These are phyloP conservation scores for Apodemia zela DNA, from an alignment of 2,888 invertebrate genomes.

Conservation along the genomic window DNA sequence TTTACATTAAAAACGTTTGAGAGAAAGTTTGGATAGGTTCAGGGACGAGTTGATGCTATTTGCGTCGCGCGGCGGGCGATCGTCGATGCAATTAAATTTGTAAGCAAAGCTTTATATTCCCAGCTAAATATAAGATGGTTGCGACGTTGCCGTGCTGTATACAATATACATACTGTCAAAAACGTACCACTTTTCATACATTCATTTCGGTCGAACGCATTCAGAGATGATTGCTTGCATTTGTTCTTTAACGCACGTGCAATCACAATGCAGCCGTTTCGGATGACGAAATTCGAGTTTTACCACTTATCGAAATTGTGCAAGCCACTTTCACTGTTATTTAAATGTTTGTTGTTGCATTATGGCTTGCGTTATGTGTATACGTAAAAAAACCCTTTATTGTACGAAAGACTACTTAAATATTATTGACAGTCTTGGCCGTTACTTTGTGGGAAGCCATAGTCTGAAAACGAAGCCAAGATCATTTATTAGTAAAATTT, in stretches of 20 bases:
- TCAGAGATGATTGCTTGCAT: constrained; percentile 35
- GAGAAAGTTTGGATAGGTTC: constrained; percentile 76
- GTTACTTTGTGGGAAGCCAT: neutral
- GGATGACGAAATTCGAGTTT: constrained; percentile 28
- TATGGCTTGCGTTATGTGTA: constrained; percentile 5
- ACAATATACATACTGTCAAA: constrained; percentile 32
- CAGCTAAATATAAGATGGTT: constrained; percentile 61
- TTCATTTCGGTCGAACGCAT: constrained; percentile 37
- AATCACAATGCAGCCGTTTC: constrained; percentile 29
- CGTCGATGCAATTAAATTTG: constrained; percentile 77
- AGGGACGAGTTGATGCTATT: constrained; percentile 73
- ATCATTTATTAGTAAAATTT: no score
- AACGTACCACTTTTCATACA: constrained; percentile 40
- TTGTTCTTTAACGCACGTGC: constrained; percentile 34
- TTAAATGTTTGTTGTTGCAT: constrained; percentile 21
- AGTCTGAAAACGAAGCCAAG: neutral
- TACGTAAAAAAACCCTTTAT: neutral
- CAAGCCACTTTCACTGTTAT: constrained; percentile 30
- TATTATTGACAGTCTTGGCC: neutral
- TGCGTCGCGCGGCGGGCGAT: constrained; percentile 72
- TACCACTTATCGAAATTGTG: constrained; percentile 29
- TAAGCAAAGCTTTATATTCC: constrained; percentile 70
- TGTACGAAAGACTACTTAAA: neutral
- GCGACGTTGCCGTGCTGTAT: constrained; percentile 53
- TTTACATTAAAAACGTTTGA: constrained; percentile 14